Evolutionary conservation across 2,113 vertebrate species (phyloP), one percentile per base, ranked within the genome.

Genomic region (Parotia lawesii): DNA sequence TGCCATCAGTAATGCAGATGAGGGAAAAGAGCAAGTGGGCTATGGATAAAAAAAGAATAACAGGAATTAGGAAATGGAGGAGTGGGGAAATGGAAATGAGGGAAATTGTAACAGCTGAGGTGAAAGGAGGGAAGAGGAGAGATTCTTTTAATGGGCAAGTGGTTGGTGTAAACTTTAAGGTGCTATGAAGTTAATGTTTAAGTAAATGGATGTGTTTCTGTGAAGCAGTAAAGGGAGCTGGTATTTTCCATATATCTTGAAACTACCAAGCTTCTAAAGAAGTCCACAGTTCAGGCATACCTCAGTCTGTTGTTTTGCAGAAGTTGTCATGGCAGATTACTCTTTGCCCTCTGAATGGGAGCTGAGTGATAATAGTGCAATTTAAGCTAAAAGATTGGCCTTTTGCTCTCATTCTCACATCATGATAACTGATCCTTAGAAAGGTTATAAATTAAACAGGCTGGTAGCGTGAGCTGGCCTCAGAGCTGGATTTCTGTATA

Each of bases 401-500:
- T 94, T 93, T 94, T 94, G 96, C 93, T 90, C 94, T 93, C 96
- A 89, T 92, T 96, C 84, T 96, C 93, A 92, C 95, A 60, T 90
- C 35, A 50, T 2, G 90, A 69, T 91, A 85, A 87, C 78, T 35
- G 72, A 69, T 89, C 87, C 72, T 93, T 92, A 79, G 74, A 74
- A 45, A 67, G 90, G 97, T 98, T 98, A 97, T 96, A 97, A 90
- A 98, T 98, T 98, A 98, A 98, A 92, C 96, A 76, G 78, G n/a
- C 15, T 86, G 87, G 62, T 89, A 84, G 83, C 37, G 11, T 18
- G 62, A 76, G 71, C 77, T 85, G 70, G 31, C 58, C 57, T 72
- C 62, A 51, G 40, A 53, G 67, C 16, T 57, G 81, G 33, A 38
- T 83, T 96, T 95, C 44, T 42, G 7, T 76, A 12, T 82, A 50